Conservation (phyloP, 2,888 invertebrate genomes). For the Oligia fasciuncula region DNA sequence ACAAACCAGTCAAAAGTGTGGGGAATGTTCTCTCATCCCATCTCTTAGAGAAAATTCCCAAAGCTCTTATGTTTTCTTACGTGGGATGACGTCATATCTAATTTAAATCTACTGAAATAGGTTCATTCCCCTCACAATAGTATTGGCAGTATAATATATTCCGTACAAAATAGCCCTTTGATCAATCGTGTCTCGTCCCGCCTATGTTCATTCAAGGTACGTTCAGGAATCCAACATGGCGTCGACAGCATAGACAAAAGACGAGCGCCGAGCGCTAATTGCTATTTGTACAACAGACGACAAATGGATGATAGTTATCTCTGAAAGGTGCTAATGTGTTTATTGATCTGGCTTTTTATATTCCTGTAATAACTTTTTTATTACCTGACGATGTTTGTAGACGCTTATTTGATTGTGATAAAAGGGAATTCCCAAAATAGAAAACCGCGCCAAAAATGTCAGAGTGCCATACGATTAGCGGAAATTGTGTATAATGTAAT, state of each 20-base stretch:
- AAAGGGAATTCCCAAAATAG: slow-evolving; percentile 25
- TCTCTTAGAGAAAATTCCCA: neutral
- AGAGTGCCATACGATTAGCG: neutral
- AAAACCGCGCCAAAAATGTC: slow-evolving; percentile 14
- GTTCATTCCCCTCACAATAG: neutral
- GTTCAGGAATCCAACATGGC: slow-evolving; percentile 56
- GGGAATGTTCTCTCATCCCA: neutral
- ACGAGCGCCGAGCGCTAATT: slow-evolving; percentile 44
- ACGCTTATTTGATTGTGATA: slow-evolving; percentile 21
- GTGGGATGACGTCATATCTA: neutral
- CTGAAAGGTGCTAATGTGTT: slow-evolving; percentile 51
- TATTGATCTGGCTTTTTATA: slow-evolving; percentile 32
- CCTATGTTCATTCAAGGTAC: slow-evolving; percentile 20
- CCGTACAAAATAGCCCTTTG: neutral
- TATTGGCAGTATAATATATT: neutral
- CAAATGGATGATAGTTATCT: slow-evolving; percentile 52
- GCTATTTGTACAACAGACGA: slow-evolving; percentile 54
- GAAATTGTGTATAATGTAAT: neutral
- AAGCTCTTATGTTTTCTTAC: neutral
- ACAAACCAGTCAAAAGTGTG: neutral
- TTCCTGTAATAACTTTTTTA: slow-evolving; percentile 37
- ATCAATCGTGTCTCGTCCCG: slow-evolving; percentile 16
- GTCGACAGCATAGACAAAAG: slow-evolving; percentile 47
- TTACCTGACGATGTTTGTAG: slow-evolving; percentile 22
- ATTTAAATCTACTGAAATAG: neutral